Evolutionary conservation across 2,113 vertebrate genomes (phyloP).

Genomic region (Lepus timidus): DNA sequence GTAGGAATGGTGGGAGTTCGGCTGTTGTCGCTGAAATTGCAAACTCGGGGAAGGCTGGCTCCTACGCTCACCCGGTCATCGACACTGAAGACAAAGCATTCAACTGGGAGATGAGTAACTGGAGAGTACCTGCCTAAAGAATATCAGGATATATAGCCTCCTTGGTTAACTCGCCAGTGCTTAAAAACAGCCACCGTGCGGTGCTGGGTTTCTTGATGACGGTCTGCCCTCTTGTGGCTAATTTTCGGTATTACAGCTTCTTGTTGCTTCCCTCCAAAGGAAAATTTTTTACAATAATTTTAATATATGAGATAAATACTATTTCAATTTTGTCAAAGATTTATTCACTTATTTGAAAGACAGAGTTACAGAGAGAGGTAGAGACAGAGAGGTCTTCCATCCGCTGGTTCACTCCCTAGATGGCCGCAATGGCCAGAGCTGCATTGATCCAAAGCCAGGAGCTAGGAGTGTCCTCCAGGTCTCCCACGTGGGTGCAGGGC

Average conservation of each 20-base stretch:
- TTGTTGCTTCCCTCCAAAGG: neutral
- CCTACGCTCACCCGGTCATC: neutral
- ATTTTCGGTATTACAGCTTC: neutral
- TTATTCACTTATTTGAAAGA: too few species aligned
- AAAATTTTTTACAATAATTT: neutral
- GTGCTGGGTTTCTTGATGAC: neutral
- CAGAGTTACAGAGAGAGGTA: too few species aligned
- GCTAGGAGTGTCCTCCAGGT: too few species aligned
- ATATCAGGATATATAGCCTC: neutral
- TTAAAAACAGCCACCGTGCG: neutral
- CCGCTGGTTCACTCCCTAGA: too few species aligned
- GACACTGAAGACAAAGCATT: neutral
- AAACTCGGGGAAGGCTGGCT: neutral
- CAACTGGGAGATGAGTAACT: neutral
- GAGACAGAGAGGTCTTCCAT: too few species aligned
- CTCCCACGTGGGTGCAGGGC: too few species aligned
- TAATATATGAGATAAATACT: neutral
- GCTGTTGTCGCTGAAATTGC: neutral
- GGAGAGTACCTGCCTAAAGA: neutral
- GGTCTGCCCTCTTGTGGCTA: conserved; percentile 59
- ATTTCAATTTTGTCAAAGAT: too few species aligned
- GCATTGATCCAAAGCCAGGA: too few species aligned
- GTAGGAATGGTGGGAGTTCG: neutral
- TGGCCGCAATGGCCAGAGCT: too few species aligned
- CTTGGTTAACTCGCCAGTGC: neutral